A percentile compares a stretch with the other conserved stretches of the same genome.
Conservation (phyloP, 2,113 vertebrate genomes). For the Pongo abelii region DNA sequence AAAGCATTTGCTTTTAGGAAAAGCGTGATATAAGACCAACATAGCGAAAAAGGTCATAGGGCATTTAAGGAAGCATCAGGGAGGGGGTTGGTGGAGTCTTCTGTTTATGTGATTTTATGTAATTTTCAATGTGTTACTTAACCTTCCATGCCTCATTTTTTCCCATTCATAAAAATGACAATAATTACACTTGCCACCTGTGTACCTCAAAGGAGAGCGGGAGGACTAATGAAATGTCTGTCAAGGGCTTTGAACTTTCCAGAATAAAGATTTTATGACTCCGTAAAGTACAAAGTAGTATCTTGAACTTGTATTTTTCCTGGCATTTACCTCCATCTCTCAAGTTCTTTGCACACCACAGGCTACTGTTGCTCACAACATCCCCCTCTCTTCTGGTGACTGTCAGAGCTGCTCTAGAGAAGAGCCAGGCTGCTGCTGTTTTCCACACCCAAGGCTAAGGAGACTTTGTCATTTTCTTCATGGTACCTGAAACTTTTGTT, state of each 20-base stretch:
- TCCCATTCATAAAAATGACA: slow-evolving; percentile 69
- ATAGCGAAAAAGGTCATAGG: not conserved
- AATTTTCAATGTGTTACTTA: not conserved
- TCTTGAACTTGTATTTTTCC: slow-evolving; percentile 51
- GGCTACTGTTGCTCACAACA: not conserved
- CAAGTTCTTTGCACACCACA: not conserved
- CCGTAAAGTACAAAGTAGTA: slow-evolving; percentile 57
- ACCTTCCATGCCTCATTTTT: not conserved
- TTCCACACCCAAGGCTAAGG: not conserved
- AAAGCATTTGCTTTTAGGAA: not conserved
- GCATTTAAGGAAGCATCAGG: not conserved
- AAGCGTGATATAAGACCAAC: not conserved
- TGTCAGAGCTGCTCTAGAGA: not conserved
- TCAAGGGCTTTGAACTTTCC: slow-evolving; percentile 66
- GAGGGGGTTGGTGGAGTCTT: not conserved
- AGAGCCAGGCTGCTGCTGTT: not conserved
- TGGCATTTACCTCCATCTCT: not conserved
- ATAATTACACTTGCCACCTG: slow-evolving; percentile 67
- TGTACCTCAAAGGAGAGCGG: slow-evolving; percentile 50
- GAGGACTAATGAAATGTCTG: slow-evolving; percentile 56
- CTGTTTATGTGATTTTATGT: not conserved
- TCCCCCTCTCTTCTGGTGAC: not conserved
- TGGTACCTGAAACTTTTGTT: not conserved
- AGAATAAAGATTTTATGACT: slow-evolving; percentile 56
- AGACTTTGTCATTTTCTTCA: not conserved